Conservation (phyloP, 2,113 vertebrate genomes). For the Bettongia penicillata region DNA sequence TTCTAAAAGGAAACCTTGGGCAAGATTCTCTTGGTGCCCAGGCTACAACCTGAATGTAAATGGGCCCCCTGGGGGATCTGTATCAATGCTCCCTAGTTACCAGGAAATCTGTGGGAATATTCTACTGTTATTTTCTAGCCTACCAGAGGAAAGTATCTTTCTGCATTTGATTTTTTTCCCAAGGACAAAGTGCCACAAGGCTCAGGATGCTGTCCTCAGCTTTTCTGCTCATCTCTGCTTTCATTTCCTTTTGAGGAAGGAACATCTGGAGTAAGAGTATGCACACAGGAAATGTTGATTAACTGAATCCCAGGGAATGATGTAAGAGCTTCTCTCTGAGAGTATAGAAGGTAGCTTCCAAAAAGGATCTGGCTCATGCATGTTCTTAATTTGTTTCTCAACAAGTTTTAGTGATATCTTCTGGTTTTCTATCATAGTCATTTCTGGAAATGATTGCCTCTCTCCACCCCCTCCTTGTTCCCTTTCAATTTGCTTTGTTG, state of each 20-base stretch:
- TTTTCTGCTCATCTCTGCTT: background rate
- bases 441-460: background rate
- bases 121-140: constrained; percentile 10
- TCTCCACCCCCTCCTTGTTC: background rate
- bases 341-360: background rate
- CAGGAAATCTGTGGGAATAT: background rate
- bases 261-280: background rate
- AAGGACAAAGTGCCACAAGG: background rate
- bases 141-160: constrained; percentile 21
- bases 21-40: constrained; percentile 28
- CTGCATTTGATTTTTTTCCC: background rate
- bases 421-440: background rate
- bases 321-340: constrained; percentile 18
- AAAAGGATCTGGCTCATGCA: background rate
- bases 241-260: background rate
- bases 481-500: background rate
- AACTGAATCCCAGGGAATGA: background rate
- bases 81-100: background rate
- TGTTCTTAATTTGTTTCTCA: background rate
- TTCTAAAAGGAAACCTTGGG: constrained; percentile 9
- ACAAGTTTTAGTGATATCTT: background rate
- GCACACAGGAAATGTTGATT: background rate
- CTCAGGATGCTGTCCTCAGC: background rate
- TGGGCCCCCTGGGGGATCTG: background rate
- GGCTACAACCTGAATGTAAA: constrained; percentile 13